Percentiles rank a stretch among this genome's conserved stretches.
Conservation (phyloP, 2,797 vertebrate species). For the Kryptolebias ocellatus region DNA sequence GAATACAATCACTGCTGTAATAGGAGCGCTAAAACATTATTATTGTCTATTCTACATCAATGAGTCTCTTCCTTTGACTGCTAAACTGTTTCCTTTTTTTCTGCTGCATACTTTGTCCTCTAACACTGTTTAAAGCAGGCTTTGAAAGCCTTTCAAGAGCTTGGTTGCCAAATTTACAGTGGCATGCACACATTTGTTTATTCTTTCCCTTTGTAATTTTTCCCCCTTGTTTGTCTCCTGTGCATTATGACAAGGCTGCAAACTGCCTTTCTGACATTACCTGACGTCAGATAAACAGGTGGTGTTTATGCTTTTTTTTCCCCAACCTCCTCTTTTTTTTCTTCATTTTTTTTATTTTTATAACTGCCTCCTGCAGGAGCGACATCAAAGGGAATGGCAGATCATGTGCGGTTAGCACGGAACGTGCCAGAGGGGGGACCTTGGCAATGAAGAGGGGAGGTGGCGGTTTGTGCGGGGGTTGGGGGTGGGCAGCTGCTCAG, state of each 20-base stretch:
- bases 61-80: background rate
- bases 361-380: conserved; percentile 65
- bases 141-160: conserved; percentile 52
- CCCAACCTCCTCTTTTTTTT: conserved; percentile 11
- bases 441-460: conserved; percentile 24
- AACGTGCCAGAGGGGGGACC: conserved; percentile 62
- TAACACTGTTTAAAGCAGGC: conserved; percentile 29
- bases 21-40: background rate
- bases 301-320: conserved; percentile 71
- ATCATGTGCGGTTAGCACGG: conserved; percentile 71
- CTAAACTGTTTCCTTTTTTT: conserved; percentile 7
- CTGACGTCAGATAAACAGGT: conserved; percentile 76
- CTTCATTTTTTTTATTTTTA: conserved; percentile 32
- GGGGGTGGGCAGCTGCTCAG: conserved; percentile 49
- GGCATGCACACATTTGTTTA: conserved; percentile 49
- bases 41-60: conserved; percentile 4
- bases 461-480: conserved; percentile 10
- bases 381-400: conserved; percentile 80
- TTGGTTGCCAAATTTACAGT: conserved; percentile 26
- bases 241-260: conserved; percentile 67
- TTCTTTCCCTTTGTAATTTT: conserved; percentile 50
- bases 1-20: conserved; percentile 8
- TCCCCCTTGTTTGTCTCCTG: conserved; percentile 46
- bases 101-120: conserved; percentile 21
- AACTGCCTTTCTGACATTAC: conserved; percentile 58